phyloP scores from a whole-genome alignment of 1,140 invertebrate genomes.

The Musca vetustissima region DNA sequence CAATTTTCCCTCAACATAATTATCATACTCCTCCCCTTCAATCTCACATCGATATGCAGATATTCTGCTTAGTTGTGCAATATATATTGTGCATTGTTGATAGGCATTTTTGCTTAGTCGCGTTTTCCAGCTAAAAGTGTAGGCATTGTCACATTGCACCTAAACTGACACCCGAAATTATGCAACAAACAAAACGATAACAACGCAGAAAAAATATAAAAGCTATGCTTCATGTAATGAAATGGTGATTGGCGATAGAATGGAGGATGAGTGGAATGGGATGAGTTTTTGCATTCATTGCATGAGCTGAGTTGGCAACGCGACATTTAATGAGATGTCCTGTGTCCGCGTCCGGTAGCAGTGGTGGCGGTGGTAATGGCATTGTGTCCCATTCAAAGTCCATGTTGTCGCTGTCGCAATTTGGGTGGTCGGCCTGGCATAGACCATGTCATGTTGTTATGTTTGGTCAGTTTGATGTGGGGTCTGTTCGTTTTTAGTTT shows the following conservation, averaged over 20 bases:
- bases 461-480: constrained; percentile 54
- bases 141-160: constrained; percentile 19
- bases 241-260: not conserved
- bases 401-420: constrained; percentile 37
- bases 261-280: no score
- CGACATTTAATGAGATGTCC: constrained; percentile 22
- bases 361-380: not conserved
- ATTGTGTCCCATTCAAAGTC: not conserved
- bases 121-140: constrained; percentile 6
- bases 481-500: constrained; percentile 43
- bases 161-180: constrained; percentile 8
- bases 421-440: constrained; percentile 49
- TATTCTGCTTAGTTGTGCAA: no score
- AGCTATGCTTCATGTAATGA: constrained; percentile 13
- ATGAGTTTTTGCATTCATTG: no score
- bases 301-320: constrained; percentile 15
- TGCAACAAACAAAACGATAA: not conserved
- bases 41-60: no score
- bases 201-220: not conserved
- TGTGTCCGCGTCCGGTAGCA: constrained; percentile 5
- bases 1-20: no score
- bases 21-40: no score
- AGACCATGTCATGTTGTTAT: constrained; percentile 42
- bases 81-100: no score
- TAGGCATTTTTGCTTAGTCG: no score